A percentile compares a stretch with the other conserved stretches of the same genome.
phyloP scores from a whole-genome alignment of 1,140 invertebrate genomes.

The Rhizoglyphus robini region DNA sequence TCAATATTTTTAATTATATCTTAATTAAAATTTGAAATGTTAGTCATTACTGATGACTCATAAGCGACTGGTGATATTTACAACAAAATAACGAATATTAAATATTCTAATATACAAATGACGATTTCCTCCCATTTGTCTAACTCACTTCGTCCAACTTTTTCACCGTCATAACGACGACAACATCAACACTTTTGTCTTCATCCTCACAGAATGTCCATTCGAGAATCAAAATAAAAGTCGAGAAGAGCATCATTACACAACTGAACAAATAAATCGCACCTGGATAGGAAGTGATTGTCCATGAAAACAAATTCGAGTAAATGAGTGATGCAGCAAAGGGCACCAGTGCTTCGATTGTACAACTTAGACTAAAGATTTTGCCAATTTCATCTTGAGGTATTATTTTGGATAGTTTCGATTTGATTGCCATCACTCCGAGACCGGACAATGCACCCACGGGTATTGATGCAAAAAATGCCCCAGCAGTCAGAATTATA shows the following conservation, averaged over 20 bases:
- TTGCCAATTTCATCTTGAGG: conserved; percentile 10
- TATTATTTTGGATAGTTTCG: not conserved
- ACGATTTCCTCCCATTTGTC: too few relatives aligned
- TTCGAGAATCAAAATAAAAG: not conserved
- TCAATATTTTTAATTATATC: too few relatives aligned
- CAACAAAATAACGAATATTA: too few relatives aligned
- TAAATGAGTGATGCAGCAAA: not conserved
- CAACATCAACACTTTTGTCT: too few relatives aligned
- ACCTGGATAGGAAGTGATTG: not conserved
- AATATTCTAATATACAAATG: too few relatives aligned
- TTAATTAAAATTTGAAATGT: too few relatives aligned
- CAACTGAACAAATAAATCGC: not conserved
- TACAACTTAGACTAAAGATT: not conserved
- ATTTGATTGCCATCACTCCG: not conserved
- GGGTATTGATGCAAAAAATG: not conserved
- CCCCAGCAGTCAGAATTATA: not conserved
- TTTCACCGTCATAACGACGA: too few relatives aligned
- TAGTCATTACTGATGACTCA: too few relatives aligned
- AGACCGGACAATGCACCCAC: not conserved
- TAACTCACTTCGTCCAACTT: too few relatives aligned
- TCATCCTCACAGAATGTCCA: too few relatives aligned
- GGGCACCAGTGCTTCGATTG: conserved; percentile 4
- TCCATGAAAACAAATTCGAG: not conserved
- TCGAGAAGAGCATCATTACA: not conserved
- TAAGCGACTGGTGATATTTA: too few relatives aligned